Evolutionary conservation across 2,113 vertebrate genomes (phyloP).

Genomic region (Eolophus roseicapilla): DNA sequence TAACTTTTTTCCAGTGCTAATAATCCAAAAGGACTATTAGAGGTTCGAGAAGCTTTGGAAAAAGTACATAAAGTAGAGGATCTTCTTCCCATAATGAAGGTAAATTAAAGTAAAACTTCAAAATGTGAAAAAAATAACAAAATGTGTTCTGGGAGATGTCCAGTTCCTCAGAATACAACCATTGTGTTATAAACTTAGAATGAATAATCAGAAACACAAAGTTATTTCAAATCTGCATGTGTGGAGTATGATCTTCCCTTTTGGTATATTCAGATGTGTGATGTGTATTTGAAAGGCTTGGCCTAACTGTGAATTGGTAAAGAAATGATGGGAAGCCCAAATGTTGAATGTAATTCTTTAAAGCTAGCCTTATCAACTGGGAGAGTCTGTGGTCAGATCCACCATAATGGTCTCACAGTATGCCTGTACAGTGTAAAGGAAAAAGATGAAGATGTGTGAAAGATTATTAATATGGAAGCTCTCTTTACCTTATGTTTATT

Average conservation of each 20-base stretch:
- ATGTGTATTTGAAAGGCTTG: neutral
- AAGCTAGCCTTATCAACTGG: fast-evolving
- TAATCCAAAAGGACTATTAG: conserved; percentile 89
- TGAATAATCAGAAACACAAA: neutral
- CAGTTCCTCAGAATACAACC: neutral
- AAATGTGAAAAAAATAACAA: neutral
- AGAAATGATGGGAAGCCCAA: neutral
- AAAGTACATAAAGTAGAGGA: conserved; percentile 96
- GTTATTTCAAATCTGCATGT: neutral
- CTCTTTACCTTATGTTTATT: neutral
- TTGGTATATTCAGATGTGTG: neutral
- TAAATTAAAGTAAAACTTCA: conserved; percentile 60
- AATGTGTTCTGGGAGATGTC: fast-evolving
- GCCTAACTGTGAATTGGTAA: neutral
- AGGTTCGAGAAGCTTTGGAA: conserved; percentile 92
- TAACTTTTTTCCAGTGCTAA: conserved; percentile 77
- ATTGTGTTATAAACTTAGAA: neutral
- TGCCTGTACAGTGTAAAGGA: neutral
- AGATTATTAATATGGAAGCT: neutral
- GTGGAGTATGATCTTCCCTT: neutral
- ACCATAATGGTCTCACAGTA: neutral
- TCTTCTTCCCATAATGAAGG: conserved; percentile 99
- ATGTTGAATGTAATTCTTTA: neutral
- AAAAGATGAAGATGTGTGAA: neutral
- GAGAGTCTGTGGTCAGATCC: neutral